These are phyloP conservation scores for Nebria ingens DNA, from an alignment of 1,140 invertebrate genomes.

Conservation along the genomic window DNA sequence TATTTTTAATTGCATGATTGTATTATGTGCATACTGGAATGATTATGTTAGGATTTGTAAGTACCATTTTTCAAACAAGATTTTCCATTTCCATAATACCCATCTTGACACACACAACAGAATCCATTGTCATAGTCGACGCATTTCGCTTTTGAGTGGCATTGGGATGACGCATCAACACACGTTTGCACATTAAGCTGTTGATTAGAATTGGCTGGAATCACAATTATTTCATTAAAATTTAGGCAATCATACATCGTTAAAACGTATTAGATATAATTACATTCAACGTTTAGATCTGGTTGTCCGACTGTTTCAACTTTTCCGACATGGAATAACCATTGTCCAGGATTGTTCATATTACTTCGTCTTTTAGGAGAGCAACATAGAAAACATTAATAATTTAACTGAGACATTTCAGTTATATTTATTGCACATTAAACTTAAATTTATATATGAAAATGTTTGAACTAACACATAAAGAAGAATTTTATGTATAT, in stretches of 20 bases:
- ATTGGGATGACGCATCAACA: constrained; percentile 48
- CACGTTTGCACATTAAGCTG: constrained; percentile 33
- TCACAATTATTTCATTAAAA: neutral
- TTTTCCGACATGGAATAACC: constrained; percentile 68
- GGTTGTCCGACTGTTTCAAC: constrained; percentile 54
- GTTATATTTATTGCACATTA: no score
- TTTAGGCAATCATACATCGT: neutral
- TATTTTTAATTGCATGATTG: no score
- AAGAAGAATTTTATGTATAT: constrained; percentile 1
- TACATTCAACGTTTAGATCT: constrained; percentile 44
- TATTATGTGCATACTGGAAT: no score
- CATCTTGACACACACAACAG: constrained; percentile 74
- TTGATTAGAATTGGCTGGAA: neutral
- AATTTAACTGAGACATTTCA: no score
- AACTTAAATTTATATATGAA: constrained; percentile 12
- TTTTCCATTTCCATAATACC: constrained; percentile 84
- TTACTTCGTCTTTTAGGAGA: constrained; percentile 71
- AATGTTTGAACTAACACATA: neutral
- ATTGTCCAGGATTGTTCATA: constrained; percentile 67
- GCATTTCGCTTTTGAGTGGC: constrained; percentile 74
- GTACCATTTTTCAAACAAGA: constrained; percentile 74
- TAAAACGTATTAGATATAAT: neutral
- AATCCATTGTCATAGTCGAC: constrained; percentile 71
- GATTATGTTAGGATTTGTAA: no score
- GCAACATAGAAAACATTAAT: no score